Percentiles rank a stretch among this genome's conserved stretches.
Evolutionary conservation across 2,113 vertebrate genomes (phyloP).

Genomic region (Cygnus atratus): DNA sequence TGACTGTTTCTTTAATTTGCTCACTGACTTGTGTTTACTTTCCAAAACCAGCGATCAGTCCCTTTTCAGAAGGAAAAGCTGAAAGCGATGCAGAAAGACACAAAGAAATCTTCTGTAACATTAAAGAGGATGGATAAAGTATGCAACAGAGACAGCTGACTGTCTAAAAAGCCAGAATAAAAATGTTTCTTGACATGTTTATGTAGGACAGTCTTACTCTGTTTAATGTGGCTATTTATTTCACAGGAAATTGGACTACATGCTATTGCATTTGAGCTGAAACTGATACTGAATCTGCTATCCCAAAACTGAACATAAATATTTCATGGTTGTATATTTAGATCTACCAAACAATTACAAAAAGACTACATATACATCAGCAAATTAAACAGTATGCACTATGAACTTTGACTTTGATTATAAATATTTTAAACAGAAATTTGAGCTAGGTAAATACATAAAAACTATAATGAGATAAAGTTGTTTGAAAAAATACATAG

Average conservation of each 20-base stretch:
- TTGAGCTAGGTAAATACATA: neutral
- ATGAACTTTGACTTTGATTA: neutral
- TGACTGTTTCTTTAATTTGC: neutral
- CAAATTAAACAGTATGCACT: neutral
- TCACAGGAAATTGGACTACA: neutral
- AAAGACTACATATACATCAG: rapidly evolving
- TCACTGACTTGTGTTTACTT: neutral
- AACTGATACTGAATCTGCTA: neutral
- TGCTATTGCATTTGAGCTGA: neutral
- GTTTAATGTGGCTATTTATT: neutral
- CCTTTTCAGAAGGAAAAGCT: neutral
- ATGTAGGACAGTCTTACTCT: neutral
- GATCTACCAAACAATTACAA: neutral
- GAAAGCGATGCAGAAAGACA: neutral
- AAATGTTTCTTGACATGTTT: neutral
- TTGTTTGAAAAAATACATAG: neutral
- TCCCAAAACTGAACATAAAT: rapidly evolving
- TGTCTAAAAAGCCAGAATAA: neutral
- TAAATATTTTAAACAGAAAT: neutral
- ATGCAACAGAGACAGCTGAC: neutral
- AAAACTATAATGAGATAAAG: neutral
- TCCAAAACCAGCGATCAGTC: neutral
- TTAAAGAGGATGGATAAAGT: neutral
- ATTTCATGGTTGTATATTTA: neutral
- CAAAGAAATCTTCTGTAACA: neutral